These are phyloP conservation scores for Heptranchias perlo DNA, from an alignment of 2,113 vertebrate species.

Conservation along the genomic window DNA sequence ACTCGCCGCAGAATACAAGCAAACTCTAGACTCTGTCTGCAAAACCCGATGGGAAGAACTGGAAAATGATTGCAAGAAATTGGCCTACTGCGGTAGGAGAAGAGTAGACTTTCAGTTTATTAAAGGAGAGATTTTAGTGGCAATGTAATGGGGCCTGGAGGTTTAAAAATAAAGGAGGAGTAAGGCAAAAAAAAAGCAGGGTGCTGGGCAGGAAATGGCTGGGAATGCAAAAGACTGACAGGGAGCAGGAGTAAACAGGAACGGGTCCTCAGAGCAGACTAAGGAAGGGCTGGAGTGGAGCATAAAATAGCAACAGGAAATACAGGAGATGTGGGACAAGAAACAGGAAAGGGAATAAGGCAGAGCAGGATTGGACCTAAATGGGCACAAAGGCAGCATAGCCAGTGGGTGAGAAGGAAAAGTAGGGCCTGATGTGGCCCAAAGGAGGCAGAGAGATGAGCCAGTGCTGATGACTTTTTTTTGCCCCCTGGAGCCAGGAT, in stretches of 20 bases:
- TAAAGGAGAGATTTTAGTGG: background rate
- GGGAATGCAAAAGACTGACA: background rate
- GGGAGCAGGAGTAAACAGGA: background rate
- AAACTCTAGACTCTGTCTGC: background rate
- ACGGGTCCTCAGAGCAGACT: background rate
- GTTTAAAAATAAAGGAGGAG: background rate
- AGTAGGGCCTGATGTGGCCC: too few relatives aligned
- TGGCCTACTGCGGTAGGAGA: background rate
- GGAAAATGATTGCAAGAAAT: background rate
- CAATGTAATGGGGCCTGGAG: background rate
- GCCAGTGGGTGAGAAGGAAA: too few relatives aligned
- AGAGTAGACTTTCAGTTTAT: background rate
- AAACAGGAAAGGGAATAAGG: background rate
- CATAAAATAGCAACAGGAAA: background rate
- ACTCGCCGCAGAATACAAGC: background rate
- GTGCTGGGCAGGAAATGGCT: background rate
- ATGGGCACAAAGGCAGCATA: too few relatives aligned
- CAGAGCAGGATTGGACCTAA: background rate
- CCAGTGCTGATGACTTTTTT: too few relatives aligned
- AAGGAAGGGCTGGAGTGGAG: background rate
- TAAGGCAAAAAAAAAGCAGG: background rate
- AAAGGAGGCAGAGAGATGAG: too few relatives aligned
- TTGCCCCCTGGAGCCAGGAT: too few relatives aligned
- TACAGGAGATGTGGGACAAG: background rate
- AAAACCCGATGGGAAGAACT: background rate